Base-by-base conservation (phyloP, 2,888 invertebrate genomes). In the Epinotia brunnichana region DNA sequence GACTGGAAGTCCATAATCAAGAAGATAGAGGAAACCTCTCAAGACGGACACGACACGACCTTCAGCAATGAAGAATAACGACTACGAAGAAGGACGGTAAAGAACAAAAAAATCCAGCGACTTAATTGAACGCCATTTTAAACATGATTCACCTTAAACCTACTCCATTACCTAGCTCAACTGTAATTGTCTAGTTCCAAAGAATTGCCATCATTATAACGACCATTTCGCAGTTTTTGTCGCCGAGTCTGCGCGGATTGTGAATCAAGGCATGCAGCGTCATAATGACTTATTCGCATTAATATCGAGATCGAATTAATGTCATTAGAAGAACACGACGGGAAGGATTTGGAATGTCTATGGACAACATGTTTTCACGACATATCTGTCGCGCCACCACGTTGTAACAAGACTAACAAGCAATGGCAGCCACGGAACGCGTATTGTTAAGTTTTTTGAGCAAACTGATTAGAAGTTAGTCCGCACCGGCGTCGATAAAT, bases 91-190 rank as follows among this genome's bases (percentile, higher is more conserved):
- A 35, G 29, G 7, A 29, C 11, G 39, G 3, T 39, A 39, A 39
- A 13, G 41, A 41, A 41, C 41, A 2, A 41, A 41, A 41, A 41
- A 13, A 3, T 41, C 41, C 41, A 41, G 3, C 13, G 51, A 5
- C n/a, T 51, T 11, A 48, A 48, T 10, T 48, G 17, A 77, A 75
- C 75, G 75, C 77, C 70, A 72, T 76, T 73, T 76, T 70, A 72
- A 76, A 74, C 74, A 69, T 39, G 69, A 66, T 68, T 59, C 48
- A 69, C 69, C n/a, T n/a, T n/a, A n/a, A n/a, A n/a, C n/a, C n/a
- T 59, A 59, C n/a, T 35, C 35, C 35, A 39, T 59, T 39, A 39
- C 10, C 39, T 59, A 59, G 17, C 39, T 39, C 59, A 17, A 11
- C 5, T 9, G 19, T 19, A 21, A 24, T n/a, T 44, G 29, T 62